Evolutionary conservation across 2,888 invertebrate species (phyloP), one percentile per base, ranked within the genome.

Genomic region (Ophion obscuratus): DNA sequence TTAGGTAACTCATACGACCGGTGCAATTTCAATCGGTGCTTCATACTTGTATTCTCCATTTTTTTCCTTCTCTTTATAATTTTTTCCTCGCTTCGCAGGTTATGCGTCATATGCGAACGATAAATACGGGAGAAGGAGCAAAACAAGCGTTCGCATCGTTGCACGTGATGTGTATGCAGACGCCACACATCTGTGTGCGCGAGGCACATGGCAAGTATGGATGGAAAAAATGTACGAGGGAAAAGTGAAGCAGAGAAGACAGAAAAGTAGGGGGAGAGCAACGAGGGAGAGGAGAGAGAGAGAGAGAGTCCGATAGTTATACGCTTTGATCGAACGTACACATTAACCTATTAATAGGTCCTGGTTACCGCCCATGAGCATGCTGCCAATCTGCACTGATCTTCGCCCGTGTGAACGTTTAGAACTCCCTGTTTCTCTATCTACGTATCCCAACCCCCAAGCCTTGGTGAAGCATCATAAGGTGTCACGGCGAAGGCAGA

Each of bases 261-360:
- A 73, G 80, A 17, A 57, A 64, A 74, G 81, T 40, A 44, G 40
- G 6, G 27, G 64, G 44, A 59, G 57, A 44, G 57, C 14, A 57
- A 44, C 10, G 31, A 59, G 17, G 17, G 24, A 11, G 61, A 11
- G 61, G 24, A 44, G 71, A 2, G 71, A 59, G 59, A 53, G 59
- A 73, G 14, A 57, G 47, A 20, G n/a, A 57, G 77, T 70, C 70
- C 61, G 77, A 75, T 83, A 71, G 75, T 86, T 83, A 83, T 86
- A 86, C 71, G 76, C 84, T 87, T 87, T 87, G 87, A 88, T 88
- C 84, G 82, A 87, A 86, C 83, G 83, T 85, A 88, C 84, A 85
- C 85, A 87, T 87, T 85, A 71, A 87, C 82, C 88, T 88, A 87
- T 88, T 88, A 87, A 88, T 88, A 88, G 87, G 85, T 81, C 70